Evolutionary conservation across 2,888 invertebrate genomes (phyloP).

Genomic region (Stomorhina lunata): DNA sequence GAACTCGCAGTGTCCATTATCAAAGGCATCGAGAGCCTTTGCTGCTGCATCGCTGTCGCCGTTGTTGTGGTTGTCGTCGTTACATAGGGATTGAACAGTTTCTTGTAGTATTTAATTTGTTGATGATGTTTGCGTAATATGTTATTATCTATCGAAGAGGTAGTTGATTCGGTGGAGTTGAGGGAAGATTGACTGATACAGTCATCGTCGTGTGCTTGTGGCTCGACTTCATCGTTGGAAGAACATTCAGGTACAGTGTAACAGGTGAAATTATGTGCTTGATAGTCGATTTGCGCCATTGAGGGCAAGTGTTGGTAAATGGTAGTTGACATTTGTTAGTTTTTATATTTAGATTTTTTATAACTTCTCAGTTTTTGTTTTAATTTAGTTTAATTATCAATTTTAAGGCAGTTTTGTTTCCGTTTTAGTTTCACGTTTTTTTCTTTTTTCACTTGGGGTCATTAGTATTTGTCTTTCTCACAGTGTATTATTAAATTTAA

Average conservation of each 20-base stretch:
- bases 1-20: conserved; percentile 67
- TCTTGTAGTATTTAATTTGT: conserved; percentile 62
- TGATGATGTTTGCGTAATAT: conserved; percentile 67
- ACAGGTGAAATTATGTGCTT: conserved; percentile 75
- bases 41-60: conserved; percentile 58
- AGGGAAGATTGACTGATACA: conserved; percentile 68
- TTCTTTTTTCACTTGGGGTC: background rate
- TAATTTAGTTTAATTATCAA: background rate
- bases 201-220: background rate
- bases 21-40: conserved; percentile 71
- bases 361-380: conserved; percentile 10
- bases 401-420: conserved; percentile 27
- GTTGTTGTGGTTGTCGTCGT: background rate
- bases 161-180: conserved; percentile 69
- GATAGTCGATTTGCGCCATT: conserved; percentile 75
- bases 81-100: conserved; percentile 49
- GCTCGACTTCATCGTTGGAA: conserved; percentile 69
- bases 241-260: conserved; percentile 78
- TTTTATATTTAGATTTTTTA: background rate
- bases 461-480: conserved; percentile 24
- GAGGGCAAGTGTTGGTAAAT: background rate
- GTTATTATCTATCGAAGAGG: conserved; percentile 73
- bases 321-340: conserved; percentile 16
- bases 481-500: conserved; percentile 17
- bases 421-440: conserved; percentile 3